Percentiles rank a stretch among this genome's conserved stretches.
These are phyloP conservation scores for Alethe diademata DNA, from an alignment of 2,113 vertebrate genomes.

Conservation along the genomic window DNA sequence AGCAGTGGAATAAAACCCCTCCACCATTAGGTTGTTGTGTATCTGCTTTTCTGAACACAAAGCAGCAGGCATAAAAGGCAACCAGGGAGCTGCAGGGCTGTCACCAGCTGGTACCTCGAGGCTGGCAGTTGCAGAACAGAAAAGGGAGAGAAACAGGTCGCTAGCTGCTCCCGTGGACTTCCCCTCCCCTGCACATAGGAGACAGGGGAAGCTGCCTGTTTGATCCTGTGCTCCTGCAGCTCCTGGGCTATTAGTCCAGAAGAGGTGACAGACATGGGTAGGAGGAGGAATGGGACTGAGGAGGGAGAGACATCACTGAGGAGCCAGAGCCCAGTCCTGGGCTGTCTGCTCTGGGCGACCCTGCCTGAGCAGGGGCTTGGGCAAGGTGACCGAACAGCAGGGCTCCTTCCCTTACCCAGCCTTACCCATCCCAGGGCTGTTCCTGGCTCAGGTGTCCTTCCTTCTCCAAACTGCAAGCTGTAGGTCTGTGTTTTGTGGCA, in stretches of 20 bases:
- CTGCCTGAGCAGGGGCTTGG: background rate
- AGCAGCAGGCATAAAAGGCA: background rate
- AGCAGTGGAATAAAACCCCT: background rate
- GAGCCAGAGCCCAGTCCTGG: background rate
- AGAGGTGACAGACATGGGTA: background rate
- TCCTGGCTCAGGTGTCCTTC: background rate
- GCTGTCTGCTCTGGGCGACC: background rate
- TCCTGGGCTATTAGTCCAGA: background rate
- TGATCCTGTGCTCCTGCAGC: background rate
- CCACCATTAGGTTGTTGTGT: background rate
- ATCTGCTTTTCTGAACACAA: conserved; percentile 3
- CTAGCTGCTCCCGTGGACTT: background rate
- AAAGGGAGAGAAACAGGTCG: background rate
- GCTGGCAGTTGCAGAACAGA: background rate
- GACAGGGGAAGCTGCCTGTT: background rate
- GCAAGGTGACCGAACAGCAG: background rate
- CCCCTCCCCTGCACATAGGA: background rate
- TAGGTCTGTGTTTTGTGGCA: background rate
- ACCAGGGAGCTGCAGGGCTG: background rate
- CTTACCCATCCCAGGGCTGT: background rate
- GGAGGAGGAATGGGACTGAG: background rate
- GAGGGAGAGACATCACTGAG: background rate
- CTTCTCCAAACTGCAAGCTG: background rate
- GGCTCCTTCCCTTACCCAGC: background rate
- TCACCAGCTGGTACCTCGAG: background rate